These are phyloP conservation scores for Diadema setosum DNA, from an alignment of 35 echinoderm and acorn worm species.

Conservation along the genomic window DNA sequence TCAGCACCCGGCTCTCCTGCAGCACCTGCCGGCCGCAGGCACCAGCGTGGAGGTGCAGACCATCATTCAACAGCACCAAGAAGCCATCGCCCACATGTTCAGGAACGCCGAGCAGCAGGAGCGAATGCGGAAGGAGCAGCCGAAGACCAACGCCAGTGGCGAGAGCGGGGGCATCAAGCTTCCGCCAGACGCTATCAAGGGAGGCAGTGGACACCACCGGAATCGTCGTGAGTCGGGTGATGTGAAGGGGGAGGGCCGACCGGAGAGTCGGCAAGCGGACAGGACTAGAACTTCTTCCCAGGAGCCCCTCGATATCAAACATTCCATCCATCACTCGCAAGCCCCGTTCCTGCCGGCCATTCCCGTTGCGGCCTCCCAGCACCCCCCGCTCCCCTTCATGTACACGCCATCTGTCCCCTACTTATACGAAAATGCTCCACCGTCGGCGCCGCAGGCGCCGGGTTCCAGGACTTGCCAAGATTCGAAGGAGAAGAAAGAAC, in stretches of 20 bases:
- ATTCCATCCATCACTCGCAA: conserved; percentile 14
- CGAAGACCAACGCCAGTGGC: background rate
- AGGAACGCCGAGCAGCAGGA: conserved; percentile 53
- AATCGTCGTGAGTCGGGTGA: background rate
- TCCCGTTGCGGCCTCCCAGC: conserved; percentile 5
- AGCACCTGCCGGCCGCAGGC: conserved; percentile 27
- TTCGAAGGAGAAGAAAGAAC: conserved; percentile 2
- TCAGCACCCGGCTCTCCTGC: conserved; percentile 29
- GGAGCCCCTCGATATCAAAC: background rate
- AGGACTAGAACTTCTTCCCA: background rate
- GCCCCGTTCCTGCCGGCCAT: conserved; percentile 5
- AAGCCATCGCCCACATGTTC: conserved; percentile 59
- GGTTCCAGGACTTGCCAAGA: background rate
- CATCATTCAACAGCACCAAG: conserved; percentile 77
- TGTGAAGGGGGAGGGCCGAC: background rate
- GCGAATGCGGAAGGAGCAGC: conserved; percentile 29
- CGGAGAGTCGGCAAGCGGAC: background rate
- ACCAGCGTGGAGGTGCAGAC: conserved; percentile 53
- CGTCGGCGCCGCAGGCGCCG: background rate
- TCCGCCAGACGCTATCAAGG: background rate
- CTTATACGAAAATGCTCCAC: background rate
- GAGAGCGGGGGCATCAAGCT: background rate
- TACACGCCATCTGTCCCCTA: conserved; percentile 10
- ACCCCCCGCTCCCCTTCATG: background rate
- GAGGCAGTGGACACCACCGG: background rate